Evolutionary conservation across 2,113 vertebrate species (phyloP), one percentile per base, ranked within the genome.

Genomic region (Mesocricetus auratus): DNA sequence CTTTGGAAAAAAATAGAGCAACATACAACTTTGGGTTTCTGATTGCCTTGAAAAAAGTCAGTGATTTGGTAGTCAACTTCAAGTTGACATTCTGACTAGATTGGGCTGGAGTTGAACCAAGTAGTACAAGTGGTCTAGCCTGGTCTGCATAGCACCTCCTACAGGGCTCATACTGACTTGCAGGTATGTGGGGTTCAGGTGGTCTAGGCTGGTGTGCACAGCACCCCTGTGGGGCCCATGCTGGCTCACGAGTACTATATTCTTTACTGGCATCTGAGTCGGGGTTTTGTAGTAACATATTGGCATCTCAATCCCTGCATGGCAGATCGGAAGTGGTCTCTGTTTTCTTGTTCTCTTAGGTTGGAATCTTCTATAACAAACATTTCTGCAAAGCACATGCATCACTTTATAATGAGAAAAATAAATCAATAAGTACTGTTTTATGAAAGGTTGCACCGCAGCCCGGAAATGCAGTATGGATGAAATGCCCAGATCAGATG

Each of bases 331-430:
- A 86, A 82, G 47, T 45, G 11, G 78, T 62, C 21, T 71, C 42
- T 21, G 56, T 66, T 42, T 92, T 86, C 93, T 53, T 47, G 15
- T 77, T 86, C 71, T 91, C 71, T 62, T 60, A 31, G 21, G n/a
- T n/a, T 90, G 36, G n/a, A n/a, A 77, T 73, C 87, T 91, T 83
- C 83, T 85, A 75, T 87, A 94, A 68, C 36, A 60, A 78, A 79
- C 79, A 79, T 73, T 83, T 69, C 47, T 79, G 68, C 68, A 39
- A 78, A 31, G 33, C 45, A 62, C 79, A 64, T 66, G 42, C 19
- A 39, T 87, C 91, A 93, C 47, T 89, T 89, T 64, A 86, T 93
- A 95, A 93, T 86, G 78, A 94, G 90, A 39, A 91, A 91, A 81
- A 82, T 66, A 91, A 95, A 91, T 91, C 92, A 60, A 96, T 93